These are phyloP conservation scores for Platyura marginata DNA, from an alignment of 1,140 invertebrate genomes.

Conservation along the genomic window DNA sequence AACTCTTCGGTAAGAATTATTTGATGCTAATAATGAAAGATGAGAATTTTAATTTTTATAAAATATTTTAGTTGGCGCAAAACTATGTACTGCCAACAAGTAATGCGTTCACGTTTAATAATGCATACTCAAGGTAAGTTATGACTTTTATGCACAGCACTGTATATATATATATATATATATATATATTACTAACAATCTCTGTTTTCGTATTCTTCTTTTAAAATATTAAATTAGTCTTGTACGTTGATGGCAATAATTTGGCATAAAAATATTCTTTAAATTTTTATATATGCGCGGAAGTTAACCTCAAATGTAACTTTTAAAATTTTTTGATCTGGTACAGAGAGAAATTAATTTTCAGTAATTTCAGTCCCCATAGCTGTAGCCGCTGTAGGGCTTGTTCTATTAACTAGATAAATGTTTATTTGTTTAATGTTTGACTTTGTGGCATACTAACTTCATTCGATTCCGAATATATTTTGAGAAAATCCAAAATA, in stretches of 20 bases:
- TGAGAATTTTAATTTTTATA: neutral
- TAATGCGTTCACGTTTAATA: conserved; percentile 21
- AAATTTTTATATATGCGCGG: neutral
- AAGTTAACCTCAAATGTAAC: too few relatives aligned
- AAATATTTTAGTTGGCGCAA: conserved; percentile 19
- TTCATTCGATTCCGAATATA: too few relatives aligned
- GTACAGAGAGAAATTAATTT: too few relatives aligned
- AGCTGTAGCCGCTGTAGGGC: too few relatives aligned
- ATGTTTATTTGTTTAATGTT: too few relatives aligned
- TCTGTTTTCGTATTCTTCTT: conserved; percentile 2
- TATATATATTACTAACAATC: conserved; percentile 3
- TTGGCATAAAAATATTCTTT: conserved; percentile 4
- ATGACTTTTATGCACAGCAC: neutral
- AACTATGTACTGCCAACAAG: conserved; percentile 21
- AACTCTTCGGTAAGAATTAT: conserved; percentile 18
- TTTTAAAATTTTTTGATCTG: too few relatives aligned
- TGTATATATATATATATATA: conserved; percentile 1
- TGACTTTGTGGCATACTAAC: too few relatives aligned
- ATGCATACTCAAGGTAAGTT: conserved; percentile 23
- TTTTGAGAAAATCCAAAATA: too few relatives aligned
- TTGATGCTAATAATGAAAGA: neutral
- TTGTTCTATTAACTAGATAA: too few relatives aligned
- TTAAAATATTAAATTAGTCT: conserved; percentile 3
- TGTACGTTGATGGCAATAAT: conserved; percentile 3
- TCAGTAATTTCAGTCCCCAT: too few relatives aligned